Conservation (phyloP, 2,113 vertebrate genomes). For the Pomatostomus ruficeps region DNA sequence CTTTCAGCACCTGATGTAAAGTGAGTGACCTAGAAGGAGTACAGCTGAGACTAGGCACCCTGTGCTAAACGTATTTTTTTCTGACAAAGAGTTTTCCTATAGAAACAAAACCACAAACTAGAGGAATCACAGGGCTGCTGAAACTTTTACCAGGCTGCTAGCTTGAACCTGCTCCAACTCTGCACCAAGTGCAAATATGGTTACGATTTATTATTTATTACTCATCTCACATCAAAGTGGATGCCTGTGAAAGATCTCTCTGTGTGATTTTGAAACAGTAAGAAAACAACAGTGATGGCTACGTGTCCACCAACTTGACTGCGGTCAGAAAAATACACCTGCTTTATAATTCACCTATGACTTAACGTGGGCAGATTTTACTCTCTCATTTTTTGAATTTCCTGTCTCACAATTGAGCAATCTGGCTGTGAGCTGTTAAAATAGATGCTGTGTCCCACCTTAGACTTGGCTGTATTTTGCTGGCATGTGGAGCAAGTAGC, state of each 20-base stretch:
- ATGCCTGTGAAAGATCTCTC: not conserved
- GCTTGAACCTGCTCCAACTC: not conserved
- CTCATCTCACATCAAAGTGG: rapidly evolving
- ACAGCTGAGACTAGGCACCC: not conserved
- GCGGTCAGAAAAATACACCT: not conserved
- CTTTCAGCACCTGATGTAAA: not conserved
- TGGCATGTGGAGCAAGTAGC: not conserved
- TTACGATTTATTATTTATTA: not conserved
- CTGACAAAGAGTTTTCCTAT: not conserved
- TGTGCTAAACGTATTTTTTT: not conserved
- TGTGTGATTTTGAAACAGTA: not conserved
- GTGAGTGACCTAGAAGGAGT: not conserved
- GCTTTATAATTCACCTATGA: not conserved
- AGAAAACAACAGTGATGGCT: not conserved
- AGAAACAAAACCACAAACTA: not conserved
- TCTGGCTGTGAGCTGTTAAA: not conserved
- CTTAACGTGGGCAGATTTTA: not conserved
- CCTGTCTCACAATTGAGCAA: not conserved
- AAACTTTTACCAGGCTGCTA: not conserved
- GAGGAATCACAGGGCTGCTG: not conserved
- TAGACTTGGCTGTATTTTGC: not conserved
- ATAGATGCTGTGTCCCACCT: not conserved
- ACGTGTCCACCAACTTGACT: rapidly evolving
- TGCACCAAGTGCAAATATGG: not conserved
- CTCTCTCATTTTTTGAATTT: not conserved